A percentile compares a stretch with the other conserved stretches of the same genome.
phyloP scores from a whole-genome alignment of 2,888 invertebrate species.

The Drosophila colorata region DNA sequence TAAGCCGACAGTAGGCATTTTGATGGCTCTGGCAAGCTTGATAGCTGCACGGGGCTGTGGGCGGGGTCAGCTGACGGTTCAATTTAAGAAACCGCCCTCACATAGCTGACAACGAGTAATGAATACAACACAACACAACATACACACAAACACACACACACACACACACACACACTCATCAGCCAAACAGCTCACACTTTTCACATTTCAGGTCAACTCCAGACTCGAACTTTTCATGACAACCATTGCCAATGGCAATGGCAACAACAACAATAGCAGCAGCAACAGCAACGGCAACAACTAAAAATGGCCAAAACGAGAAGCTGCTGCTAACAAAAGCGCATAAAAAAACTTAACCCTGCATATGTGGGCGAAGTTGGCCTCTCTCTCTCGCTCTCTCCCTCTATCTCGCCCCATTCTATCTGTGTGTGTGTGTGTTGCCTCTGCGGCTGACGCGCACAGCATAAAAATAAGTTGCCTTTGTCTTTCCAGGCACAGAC shows the following conservation, averaged over 20 bases:
- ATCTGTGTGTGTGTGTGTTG: slow-evolving; percentile 5
- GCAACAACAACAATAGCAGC: slow-evolving; percentile 36
- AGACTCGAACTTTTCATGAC: slow-evolving; percentile 76
- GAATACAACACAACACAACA: slow-evolving; percentile 29
- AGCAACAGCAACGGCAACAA: slow-evolving; percentile 41
- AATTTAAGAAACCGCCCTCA: slow-evolving; percentile 41
- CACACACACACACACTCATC: slow-evolving; percentile 27
- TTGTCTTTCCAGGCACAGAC: slow-evolving; percentile 58
- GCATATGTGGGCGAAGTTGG: slow-evolving; percentile 33
- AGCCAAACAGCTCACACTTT: slow-evolving; percentile 35
- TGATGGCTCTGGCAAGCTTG: slow-evolving; percentile 29
- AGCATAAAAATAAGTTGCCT: slow-evolving; percentile 78
- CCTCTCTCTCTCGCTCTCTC: background rate
- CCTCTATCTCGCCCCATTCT: background rate
- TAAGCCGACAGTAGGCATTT: slow-evolving; percentile 36
- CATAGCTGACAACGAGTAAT: slow-evolving; percentile 32
- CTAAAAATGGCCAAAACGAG: slow-evolving; percentile 42
- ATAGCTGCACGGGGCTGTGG: slow-evolving; percentile 21
- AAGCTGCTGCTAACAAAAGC: slow-evolving; percentile 70
- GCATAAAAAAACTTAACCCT: slow-evolving; percentile 72
- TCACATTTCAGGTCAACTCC: slow-evolving; percentile 73
- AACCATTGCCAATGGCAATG: slow-evolving; percentile 66
- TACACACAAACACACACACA: slow-evolving; percentile 11
- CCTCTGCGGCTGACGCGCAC: slow-evolving; percentile 68
- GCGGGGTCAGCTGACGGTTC: slow-evolving; percentile 44